A percentile compares a stretch with the other conserved stretches of the same genome.
Evolutionary conservation across 2,113 vertebrate species (phyloP).

Genomic region (Ciconia maguari): DNA sequence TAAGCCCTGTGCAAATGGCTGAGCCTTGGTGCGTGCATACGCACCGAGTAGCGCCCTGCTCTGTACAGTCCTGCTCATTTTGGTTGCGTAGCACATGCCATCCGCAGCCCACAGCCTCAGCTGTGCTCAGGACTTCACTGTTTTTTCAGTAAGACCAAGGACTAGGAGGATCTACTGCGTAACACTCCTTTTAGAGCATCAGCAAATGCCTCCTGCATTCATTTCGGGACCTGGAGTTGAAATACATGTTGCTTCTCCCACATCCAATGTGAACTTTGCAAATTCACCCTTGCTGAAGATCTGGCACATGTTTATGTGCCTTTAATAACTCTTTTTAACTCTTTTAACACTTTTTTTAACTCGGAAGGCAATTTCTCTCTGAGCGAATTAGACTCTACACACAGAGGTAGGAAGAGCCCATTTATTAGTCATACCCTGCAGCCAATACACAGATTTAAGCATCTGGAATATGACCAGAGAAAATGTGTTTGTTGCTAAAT

Average conservation of each 20-base stretch:
- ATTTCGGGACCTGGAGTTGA: background rate
- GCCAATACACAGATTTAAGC: background rate
- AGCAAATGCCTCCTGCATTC: background rate
- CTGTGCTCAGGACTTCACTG: background rate
- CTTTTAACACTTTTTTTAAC: background rate
- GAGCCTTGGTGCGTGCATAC: accelerated
- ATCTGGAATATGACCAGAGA: background rate
- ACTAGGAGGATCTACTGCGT: background rate
- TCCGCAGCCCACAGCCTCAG: background rate
- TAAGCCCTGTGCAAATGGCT: background rate
- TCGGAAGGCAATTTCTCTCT: background rate
- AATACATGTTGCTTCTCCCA: too few species aligned
- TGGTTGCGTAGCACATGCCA: background rate
- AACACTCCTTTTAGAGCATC: background rate
- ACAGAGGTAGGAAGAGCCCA: background rate
- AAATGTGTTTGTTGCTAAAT: background rate
- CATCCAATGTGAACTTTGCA: background rate
- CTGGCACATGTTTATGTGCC: background rate
- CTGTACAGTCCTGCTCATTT: background rate
- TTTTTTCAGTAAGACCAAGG: background rate
- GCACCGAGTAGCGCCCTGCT: background rate
- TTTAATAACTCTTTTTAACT: background rate
- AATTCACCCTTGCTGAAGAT: background rate
- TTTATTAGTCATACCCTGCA: background rate
- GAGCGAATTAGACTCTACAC: background rate